Conservation (phyloP, 2,888 invertebrate genomes). For the Lithophane semibrunnea region DNA sequence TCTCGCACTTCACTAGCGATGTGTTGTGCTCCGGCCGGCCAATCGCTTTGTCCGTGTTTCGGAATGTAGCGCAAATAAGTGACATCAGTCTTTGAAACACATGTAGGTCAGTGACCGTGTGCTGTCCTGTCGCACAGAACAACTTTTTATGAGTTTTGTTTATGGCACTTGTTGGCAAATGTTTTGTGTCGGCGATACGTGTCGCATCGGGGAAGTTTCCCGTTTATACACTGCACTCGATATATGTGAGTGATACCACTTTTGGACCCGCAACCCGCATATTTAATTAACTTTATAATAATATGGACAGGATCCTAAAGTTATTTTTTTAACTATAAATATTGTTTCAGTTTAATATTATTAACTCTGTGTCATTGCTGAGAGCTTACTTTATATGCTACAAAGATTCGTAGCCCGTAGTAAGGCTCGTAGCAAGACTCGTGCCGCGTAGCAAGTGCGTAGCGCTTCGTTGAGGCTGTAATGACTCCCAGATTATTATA, state of each 20-base stretch:
- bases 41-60: constrained; percentile 39
- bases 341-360: neutral
- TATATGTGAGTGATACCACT: constrained; percentile 12
- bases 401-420: neutral
- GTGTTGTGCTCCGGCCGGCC: constrained; percentile 27
- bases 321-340: neutral
- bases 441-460: neutral
- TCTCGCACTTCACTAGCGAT: constrained; percentile 53
- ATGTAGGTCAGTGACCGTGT: constrained; percentile 52
- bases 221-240: constrained; percentile 22
- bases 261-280: too few species aligned
- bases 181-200: constrained; percentile 45
- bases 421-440: neutral
- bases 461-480: constrained; percentile 1
- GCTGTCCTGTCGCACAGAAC: constrained; percentile 24
- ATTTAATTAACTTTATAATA: neutral
- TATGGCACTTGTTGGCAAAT: constrained; percentile 64
- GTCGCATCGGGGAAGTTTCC: constrained; percentile 36
- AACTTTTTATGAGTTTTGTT: constrained; percentile 69
- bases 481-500: neutral
- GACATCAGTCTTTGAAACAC: constrained; percentile 60
- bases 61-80: constrained; percentile 50
- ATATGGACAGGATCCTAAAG: neutral
- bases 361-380: neutral
- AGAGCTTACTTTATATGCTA: neutral